Evolutionary conservation across 2,888 invertebrate species (phyloP).

Genomic region (Diaphora mendica): DNA sequence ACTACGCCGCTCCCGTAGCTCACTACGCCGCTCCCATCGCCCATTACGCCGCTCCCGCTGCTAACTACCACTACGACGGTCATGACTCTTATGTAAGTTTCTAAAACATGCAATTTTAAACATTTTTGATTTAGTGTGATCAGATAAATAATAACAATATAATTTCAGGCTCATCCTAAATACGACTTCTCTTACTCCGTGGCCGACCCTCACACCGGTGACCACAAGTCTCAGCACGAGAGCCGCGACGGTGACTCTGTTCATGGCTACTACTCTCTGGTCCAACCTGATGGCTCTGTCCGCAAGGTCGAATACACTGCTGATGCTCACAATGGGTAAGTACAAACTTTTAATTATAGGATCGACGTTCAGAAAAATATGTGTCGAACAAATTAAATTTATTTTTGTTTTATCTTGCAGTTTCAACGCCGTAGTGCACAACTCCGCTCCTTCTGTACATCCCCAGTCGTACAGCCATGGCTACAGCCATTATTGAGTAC

Average conservation of each 20-base stretch:
- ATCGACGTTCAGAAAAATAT: not conserved
- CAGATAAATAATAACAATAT: not conserved
- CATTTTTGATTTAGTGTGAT: not conserved
- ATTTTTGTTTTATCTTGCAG: constrained; percentile 32
- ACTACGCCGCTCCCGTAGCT: constrained; percentile 51
- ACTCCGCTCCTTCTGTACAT: constrained; percentile 61
- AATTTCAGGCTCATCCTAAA: constrained; percentile 28
- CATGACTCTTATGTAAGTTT: constrained; percentile 43
- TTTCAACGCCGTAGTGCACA: constrained; percentile 67
- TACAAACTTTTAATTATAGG: too few species aligned
- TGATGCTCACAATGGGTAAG: constrained; percentile 79
- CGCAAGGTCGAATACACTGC: constrained; percentile 82
- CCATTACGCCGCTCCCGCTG: constrained; percentile 43
- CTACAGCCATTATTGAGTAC: constrained; percentile 47
- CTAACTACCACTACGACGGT: constrained; percentile 58
- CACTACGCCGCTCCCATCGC: constrained; percentile 43
- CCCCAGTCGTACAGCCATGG: constrained; percentile 36
- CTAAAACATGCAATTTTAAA: not conserved
- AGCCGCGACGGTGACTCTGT: constrained; percentile 79
- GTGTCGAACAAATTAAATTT: too few species aligned
- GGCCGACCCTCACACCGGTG: constrained; percentile 80
- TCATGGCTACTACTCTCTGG: constrained; percentile 85
- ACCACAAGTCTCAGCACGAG: constrained; percentile 64
- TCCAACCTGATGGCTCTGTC: constrained; percentile 83
- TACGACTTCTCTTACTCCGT: constrained; percentile 79